A percentile compares a stretch with the other conserved stretches of the same genome.
Conservation (phyloP, 2,113 vertebrate species). For the Hemiscyllium ocellatum region DNA sequence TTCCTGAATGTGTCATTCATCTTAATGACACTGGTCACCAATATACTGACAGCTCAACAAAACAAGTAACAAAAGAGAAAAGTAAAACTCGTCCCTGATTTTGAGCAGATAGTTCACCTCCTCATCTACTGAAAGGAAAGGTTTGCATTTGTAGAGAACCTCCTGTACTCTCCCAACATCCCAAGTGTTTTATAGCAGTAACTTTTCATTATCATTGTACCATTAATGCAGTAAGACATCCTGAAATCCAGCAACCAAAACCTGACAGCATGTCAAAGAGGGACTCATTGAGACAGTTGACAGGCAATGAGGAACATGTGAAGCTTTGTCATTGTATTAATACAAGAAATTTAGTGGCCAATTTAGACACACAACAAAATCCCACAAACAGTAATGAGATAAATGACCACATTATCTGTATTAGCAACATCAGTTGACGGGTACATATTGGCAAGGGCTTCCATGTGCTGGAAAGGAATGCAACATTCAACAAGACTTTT, state of each 20-base stretch:
- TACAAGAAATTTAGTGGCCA: not conserved
- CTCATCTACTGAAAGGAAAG: not conserved
- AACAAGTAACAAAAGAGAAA: not conserved
- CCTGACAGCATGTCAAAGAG: not conserved
- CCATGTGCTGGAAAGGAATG: conserved; percentile 7
- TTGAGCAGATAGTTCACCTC: not conserved
- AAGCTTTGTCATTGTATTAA: not conserved
- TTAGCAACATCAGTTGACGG: not conserved
- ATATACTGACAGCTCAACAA: not conserved
- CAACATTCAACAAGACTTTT: not conserved
- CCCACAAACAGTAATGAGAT: not conserved
- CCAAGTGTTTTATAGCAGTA: not conserved
- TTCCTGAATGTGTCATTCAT: conserved; percentile 24
- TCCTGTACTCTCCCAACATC: not conserved
- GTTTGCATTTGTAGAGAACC: not conserved
- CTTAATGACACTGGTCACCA: not conserved
- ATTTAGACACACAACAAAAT: not conserved
- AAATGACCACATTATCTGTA: not conserved
- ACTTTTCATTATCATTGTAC: not conserved
- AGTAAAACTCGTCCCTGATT: not conserved
- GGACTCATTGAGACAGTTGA: not conserved
- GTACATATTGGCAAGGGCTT: conserved; percentile 11
- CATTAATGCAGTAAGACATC: not conserved
- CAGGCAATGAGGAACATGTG: not conserved
- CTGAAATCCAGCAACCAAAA: not conserved